Evolutionary conservation across 2,888 invertebrate genomes (phyloP).

Genomic region (Uropetala carovei): DNA sequence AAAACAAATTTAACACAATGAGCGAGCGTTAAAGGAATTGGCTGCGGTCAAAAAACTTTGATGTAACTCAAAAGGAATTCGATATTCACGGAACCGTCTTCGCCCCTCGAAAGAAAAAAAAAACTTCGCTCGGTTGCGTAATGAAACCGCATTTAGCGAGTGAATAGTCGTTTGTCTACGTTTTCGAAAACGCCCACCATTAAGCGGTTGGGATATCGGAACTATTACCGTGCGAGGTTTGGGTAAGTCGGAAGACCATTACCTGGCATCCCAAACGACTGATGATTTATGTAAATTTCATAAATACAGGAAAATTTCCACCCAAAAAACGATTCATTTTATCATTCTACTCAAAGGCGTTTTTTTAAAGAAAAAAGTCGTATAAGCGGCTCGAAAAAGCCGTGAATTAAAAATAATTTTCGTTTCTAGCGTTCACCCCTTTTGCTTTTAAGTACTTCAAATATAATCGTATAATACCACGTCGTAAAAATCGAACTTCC

Average conservation of each 20-base stretch:
- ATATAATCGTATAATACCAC: not conserved
- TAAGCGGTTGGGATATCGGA: not conserved
- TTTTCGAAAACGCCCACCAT: not conserved
- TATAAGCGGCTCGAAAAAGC: not conserved
- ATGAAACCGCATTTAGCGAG: not conserved
- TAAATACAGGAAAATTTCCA: not conserved
- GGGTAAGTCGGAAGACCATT: constrained; percentile 4
- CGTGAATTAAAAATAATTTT: not conserved
- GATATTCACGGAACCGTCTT: constrained; percentile 14
- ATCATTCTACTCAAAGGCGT: not conserved
- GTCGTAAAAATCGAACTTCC: not conserved
- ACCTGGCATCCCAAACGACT: not conserved
- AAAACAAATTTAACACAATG: not conserved
- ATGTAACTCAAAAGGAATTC: constrained; percentile 4
- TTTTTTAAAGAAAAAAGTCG: not conserved
- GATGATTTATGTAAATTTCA: not conserved
- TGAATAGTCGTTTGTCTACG: constrained; percentile 4
- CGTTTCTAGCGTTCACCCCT: not conserved
- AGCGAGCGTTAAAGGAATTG: not conserved
- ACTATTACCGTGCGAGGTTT: not conserved
- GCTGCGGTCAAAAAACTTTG: not conserved
- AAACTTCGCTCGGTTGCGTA: not conserved
- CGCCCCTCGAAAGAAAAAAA: not conserved
- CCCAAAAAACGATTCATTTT: not conserved
- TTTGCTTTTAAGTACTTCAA: not conserved